Conservation (phyloP, 2,888 invertebrate species). For the Campoletis raptor region DNA sequence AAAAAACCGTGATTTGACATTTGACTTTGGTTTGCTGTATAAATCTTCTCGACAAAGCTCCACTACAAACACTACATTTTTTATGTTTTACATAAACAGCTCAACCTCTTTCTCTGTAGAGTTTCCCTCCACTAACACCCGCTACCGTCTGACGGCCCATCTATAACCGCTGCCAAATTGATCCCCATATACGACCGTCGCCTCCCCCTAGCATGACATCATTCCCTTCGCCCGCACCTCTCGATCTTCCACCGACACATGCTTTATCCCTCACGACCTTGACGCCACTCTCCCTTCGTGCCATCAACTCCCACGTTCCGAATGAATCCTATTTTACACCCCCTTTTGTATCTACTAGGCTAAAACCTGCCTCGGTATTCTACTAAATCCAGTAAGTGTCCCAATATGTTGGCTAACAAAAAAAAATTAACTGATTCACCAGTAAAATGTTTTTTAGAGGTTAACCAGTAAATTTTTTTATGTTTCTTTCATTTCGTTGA, state of each 20-base stretch:
- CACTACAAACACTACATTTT: neutral
- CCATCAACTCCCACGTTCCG: neutral
- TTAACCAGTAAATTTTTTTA: neutral
- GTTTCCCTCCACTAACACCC: neutral
- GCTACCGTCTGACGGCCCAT: neutral
- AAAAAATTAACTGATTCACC: neutral
- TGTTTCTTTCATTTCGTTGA: neutral
- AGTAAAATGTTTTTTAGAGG: neutral
- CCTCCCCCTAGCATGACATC: neutral
- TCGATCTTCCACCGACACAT: constrained; percentile 1
- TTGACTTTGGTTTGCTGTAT: neutral
- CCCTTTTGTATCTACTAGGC: neutral
- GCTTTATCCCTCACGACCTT: neutral
- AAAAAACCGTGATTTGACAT: neutral
- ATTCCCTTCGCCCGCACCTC: neutral
- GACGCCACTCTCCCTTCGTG: neutral
- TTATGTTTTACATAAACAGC: constrained; percentile 10
- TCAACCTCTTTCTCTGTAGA: neutral
- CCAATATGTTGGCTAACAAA: neutral
- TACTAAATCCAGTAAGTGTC: neutral
- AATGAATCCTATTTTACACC: neutral
- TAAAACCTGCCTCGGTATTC: neutral
- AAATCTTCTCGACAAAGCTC: neutral
- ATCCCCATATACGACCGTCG: neutral
- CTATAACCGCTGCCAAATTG: constrained; percentile 7